phyloP scores from a whole-genome alignment of 2,113 vertebrate species.

The Anguilla japonica region DNA sequence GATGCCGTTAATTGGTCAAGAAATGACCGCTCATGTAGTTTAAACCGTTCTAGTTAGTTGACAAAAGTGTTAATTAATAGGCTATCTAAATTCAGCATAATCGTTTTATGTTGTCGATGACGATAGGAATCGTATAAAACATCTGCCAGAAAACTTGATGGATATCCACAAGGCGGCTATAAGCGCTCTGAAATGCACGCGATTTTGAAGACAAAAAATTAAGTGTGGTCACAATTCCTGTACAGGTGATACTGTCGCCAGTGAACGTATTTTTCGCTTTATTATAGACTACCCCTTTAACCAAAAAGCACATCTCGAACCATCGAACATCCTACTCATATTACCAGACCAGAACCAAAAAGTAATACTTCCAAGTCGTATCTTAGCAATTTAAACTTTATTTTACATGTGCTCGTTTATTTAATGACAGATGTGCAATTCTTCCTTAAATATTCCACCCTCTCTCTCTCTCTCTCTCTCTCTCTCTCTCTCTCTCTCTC shows the following conservation, averaged over 20 bases:
- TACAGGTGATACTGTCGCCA: background rate
- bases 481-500: constrained; percentile 21
- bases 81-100: background rate
- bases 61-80: background rate
- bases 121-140: background rate
- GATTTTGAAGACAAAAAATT: background rate
- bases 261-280: background rate
- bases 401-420: constrained; percentile 29
- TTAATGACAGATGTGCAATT: constrained; percentile 32
- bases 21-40: background rate
- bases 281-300: background rate
- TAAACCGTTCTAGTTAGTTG: background rate
- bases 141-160: background rate
- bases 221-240: background rate
- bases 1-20: background rate
- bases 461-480: constrained; percentile 7
- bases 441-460: constrained; percentile 29
- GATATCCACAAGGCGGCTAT: background rate
- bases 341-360: background rate
- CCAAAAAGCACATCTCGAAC: background rate
- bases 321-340: background rate
- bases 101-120: background rate
- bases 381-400: constrained; percentile 9
- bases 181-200: background rate
- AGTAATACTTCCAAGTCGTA: background rate